Base-by-base conservation (phyloP, 2,888 invertebrate genomes). In the Meghimatium bilineatum region DNA sequence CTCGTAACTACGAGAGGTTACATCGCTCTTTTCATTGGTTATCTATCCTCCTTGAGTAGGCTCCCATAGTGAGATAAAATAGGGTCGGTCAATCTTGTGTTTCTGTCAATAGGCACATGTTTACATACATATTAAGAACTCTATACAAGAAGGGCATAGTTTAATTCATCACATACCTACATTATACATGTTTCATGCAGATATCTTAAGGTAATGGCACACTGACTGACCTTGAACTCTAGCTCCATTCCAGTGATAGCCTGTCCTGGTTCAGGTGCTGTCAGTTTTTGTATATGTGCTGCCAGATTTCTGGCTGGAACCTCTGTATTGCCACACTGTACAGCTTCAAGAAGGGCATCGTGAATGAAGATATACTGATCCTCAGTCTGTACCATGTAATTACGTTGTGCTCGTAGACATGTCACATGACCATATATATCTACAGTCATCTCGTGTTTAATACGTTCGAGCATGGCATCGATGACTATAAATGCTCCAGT, bases 361-460 rank as follows among this genome's bases (percentile, higher is more conserved):
- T 99, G 99, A 89, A 99, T 99, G 94, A 99, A 99, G 88, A 99
- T 97, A 94, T 99, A 99, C 94, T 99, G 99, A 94, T 99, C 99
- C 94, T 99, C 99, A 29, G 99, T 99, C 89, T 94, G 94, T 49
- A 99, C 99, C 99, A 99, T 99, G 94, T 99, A 99, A 94, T 99
- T 99, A 81, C 99, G 96, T 94, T 99, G 99, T 38, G 99, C 98
- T 86, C 99, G 95, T 87, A 99, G 95, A 93, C 98, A 98, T 26
- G 99, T 99, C 60, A 99, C 99, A 94, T 99, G 99, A 20, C 99
- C 99, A 93, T 99, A 99, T 88, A 99, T 98, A 93, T 99, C 99
- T 49, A 99, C 97, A 79, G 98, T 98, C 93, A 98, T 98, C 92
- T 99, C 99, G 93, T 98, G 97, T 90, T 97, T 96, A 94, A 99